Evolutionary conservation across 2,888 invertebrate genomes (phyloP).

Genomic region (Pilophorus perplexus): DNA sequence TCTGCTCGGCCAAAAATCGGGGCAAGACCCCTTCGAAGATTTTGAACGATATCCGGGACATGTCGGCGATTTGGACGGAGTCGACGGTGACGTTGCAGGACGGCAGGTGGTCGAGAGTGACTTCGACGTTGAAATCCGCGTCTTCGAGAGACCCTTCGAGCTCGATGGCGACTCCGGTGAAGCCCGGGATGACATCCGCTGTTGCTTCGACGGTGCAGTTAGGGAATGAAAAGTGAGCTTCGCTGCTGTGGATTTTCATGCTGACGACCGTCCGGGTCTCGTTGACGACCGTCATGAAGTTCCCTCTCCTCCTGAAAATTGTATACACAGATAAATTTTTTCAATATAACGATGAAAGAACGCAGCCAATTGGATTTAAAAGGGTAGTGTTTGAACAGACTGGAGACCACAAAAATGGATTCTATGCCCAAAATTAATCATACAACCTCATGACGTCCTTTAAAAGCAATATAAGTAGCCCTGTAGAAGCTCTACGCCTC

Average conservation of each 20-base stretch:
- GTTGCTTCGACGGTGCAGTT: conserved; percentile 12
- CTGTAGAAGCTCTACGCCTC: too few species aligned
- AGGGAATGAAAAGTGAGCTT: conserved; percentile 14
- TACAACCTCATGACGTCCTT: too few species aligned
- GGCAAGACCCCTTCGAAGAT: conserved; percentile 17
- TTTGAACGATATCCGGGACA: conserved; percentile 29
- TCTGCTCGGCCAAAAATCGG: background rate
- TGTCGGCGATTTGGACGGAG: conserved; percentile 3
- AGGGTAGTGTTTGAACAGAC: too few species aligned
- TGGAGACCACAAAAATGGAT: too few species aligned
- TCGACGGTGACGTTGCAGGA: conserved; percentile 17
- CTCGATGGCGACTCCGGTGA: background rate
- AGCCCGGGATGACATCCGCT: conserved; percentile 1
- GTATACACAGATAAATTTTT: background rate
- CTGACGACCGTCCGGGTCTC: conserved; percentile 13
- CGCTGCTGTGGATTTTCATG: conserved; percentile 22
- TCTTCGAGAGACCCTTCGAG: conserved; percentile 5
- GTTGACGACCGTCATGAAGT: conserved; percentile 16
- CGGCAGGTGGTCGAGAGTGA: conserved; percentile 11
- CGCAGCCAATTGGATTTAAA: too few species aligned
- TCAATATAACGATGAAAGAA: too few species aligned
- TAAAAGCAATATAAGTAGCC: too few species aligned
- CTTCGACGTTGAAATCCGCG: conserved; percentile 15
- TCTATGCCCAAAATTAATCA: too few species aligned
- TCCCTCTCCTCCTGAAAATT: conserved; percentile 24